Base-by-base conservation (phyloP, 2,888 invertebrate species). In the Agrochola macilenta region DNA sequence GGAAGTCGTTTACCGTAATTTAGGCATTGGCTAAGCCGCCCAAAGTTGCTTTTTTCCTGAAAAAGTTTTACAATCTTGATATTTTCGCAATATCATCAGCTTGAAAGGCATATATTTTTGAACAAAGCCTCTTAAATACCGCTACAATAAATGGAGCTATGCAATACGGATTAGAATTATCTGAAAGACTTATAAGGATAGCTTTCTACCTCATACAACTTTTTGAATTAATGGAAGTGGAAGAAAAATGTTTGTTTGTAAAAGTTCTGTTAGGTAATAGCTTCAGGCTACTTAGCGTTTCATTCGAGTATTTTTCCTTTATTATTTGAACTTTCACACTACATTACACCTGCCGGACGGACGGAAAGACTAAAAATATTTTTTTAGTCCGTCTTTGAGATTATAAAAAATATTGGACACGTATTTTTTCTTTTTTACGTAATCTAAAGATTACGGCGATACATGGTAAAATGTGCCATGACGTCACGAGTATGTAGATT, bases 171-270 rank as follows among this genome's bases (percentile, higher is more conserved):
- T 54, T 35, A 54, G 43, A 54, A 58, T 79, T 54, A 58, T 64
- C 54, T 43, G 39, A 39, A 52, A 65, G 17, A 26, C 23, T 65
- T 80, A 52, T 54, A 80, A 26, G 46, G 65, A n/a, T 43, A 52
- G 43, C 57, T 65, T 79, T 43, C n/a, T 72, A 73, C 65, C 57
- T 79, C 72, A 17, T 64, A 72, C 23, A 78, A 79, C 64, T 79
- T 78, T 23, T 35, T 79, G 43, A 78, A 65, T 79, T 78, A 79
- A 58, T 69, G 26, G 46, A 69, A 63, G 35, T 43, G 39, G 17
- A 61, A 52, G 60, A 75, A 70, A 70, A 79, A 79, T 60, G 43
- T 43, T 64, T 54, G 26, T 73, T 65, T 73, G 43, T 26, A 54
- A 46, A 79, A 72, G 73, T 80, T 78, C n/a, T 79, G 39, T 20